These are phyloP conservation scores for Coregonus clupeaformis DNA, from an alignment of 2,113 vertebrate genomes.

Conservation along the genomic window DNA sequence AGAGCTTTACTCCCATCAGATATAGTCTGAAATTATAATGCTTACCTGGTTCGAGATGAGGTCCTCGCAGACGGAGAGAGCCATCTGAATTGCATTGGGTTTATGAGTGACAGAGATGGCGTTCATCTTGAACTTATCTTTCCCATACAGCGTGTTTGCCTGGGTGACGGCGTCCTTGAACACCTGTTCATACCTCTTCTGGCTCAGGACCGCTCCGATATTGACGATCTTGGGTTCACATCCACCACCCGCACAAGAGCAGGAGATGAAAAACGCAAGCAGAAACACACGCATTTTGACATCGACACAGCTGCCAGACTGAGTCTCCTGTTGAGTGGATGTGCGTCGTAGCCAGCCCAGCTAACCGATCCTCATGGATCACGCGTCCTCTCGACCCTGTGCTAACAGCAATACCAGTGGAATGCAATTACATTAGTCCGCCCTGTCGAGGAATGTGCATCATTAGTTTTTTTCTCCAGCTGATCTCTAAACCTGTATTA, in stretches of 20 bases:
- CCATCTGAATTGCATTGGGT: conserved; percentile 97
- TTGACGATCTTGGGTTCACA: conserved; percentile 93
- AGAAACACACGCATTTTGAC: conserved; percentile 77
- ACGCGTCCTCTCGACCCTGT: conserved; percentile 13
- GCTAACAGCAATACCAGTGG: conserved; percentile 24
- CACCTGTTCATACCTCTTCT: conserved; percentile 91
- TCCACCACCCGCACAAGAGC: conserved; percentile 84
- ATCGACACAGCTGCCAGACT: conserved; percentile 21
- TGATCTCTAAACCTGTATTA: not conserved
- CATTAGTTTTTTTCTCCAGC: not conserved
- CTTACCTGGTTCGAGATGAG: conserved; percentile 95
- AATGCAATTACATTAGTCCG: conserved; percentile 35
- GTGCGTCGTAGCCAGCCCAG: not conserved
- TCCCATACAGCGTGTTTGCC: conserved; percentile 88
- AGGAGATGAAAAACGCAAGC: conserved; percentile 85
- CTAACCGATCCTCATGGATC: not conserved
- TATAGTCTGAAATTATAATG: too few species aligned
- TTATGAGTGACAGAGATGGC: conserved; percentile 97
- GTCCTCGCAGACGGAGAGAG: conserved; percentile 95
- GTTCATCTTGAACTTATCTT: conserved; percentile 94
- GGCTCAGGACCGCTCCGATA: conserved; percentile 93
- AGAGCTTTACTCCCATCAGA: too few species aligned
- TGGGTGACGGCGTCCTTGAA: conserved; percentile 91
- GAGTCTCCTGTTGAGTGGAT: conserved; percentile 12
- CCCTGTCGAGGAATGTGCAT: conserved; percentile 25